Percentiles rank a stretch among this genome's conserved stretches.
These are phyloP conservation scores for Catalaphyllia jardinei DNA, from an alignment of 64 coral and sea anemone species.

Conservation along the genomic window DNA sequence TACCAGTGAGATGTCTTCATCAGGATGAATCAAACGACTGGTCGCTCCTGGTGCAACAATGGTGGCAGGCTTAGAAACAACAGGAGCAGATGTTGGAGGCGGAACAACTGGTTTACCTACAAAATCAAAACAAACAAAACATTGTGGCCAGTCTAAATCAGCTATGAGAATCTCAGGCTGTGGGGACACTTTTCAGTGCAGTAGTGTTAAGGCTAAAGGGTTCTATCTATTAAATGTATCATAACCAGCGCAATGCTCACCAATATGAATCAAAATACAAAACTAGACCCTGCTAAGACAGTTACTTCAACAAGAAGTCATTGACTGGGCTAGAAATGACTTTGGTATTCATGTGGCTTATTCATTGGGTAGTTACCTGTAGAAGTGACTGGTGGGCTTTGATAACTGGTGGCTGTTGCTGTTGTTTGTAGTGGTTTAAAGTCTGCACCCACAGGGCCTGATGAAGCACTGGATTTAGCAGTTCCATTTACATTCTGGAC, in stretches of 20 bases:
- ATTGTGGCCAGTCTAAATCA: too few relatives aligned
- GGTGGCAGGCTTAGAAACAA: constrained; percentile 87
- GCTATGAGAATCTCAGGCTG: too few relatives aligned
- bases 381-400: constrained; percentile 73
- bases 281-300: too few relatives aligned
- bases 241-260: too few relatives aligned
- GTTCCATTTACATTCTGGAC: constrained; percentile 87
- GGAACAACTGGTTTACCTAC: constrained; percentile 80
- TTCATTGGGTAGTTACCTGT: neutral
- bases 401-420: constrained; percentile 56
- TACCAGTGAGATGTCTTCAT: constrained; percentile 98
- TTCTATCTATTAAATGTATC: too few relatives aligned
- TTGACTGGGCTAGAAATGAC: too few relatives aligned
- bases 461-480: constrained; percentile 57
- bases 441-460: constrained; percentile 95
- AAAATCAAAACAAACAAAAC: neutral
- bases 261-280: too few relatives aligned
- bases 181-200: too few relatives aligned
- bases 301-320: too few relatives aligned
- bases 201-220: too few relatives aligned
- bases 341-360: too few relatives aligned
- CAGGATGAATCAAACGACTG: constrained; percentile 92
- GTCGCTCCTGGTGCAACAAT: constrained; percentile 95
- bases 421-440: constrained; percentile 84
- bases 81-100: constrained; percentile 65